These are phyloP conservation scores for Choreutis nemorana DNA, from an alignment of 2,888 invertebrate species.

Conservation along the genomic window DNA sequence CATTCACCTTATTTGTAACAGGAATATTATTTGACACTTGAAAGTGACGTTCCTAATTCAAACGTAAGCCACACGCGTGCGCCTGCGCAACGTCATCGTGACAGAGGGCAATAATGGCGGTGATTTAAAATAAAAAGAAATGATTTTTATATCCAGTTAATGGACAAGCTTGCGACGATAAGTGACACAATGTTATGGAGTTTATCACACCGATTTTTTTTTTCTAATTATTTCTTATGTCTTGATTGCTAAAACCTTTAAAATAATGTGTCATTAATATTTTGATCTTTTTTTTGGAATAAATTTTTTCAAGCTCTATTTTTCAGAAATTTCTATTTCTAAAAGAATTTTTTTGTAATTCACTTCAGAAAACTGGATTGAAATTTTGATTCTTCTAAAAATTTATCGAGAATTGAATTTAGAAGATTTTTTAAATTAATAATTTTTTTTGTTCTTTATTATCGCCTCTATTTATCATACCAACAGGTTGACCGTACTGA, in stretches of 20 bases:
- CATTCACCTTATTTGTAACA: slow-evolving; percentile 4
- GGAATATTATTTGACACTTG: slow-evolving; percentile 12
- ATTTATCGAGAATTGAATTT: too few species aligned
- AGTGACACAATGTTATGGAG: background rate
- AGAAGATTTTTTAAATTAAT: too few species aligned
- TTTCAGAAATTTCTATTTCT: too few species aligned
- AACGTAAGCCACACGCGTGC: slow-evolving; percentile 12
- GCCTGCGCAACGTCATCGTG: slow-evolving; percentile 45
- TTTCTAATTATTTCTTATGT: slow-evolving; percentile 1
- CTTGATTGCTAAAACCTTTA: background rate
- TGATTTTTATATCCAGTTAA: slow-evolving; percentile 17
- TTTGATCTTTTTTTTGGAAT: too few species aligned
- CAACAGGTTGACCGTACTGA: too few species aligned
- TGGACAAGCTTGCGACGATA: slow-evolving; percentile 9
- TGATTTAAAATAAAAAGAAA: slow-evolving; percentile 25
- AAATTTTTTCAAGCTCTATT: too few species aligned
- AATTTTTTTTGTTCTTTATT: too few species aligned
- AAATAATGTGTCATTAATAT: background rate
- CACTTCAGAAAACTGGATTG: too few species aligned
- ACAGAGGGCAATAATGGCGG: slow-evolving; percentile 26
- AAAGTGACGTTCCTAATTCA: slow-evolving; percentile 9
- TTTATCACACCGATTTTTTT: background rate
- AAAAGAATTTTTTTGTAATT: too few species aligned
- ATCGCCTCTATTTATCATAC: too few species aligned
- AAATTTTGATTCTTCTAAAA: too few species aligned